Percentiles rank a stretch among this genome's conserved stretches.
phyloP scores from a whole-genome alignment of 2,888 invertebrate species.

The Dilophus febrilis region DNA sequence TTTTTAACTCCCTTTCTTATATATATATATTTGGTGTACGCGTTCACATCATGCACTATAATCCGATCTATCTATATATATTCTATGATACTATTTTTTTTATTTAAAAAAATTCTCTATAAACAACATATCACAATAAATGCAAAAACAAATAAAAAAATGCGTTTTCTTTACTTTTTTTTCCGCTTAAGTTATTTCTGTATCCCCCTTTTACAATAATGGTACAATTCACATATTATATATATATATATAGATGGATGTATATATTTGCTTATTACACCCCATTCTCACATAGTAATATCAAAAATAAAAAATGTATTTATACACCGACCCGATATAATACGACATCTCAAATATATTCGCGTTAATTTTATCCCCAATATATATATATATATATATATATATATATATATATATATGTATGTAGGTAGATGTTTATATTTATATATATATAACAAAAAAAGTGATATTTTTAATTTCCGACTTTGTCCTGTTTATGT shows the following conservation, averaged over 20 bases:
- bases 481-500: slow-evolving; percentile 1
- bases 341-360: background rate
- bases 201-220: background rate
- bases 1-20: slow-evolving; percentile 1
- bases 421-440: too few relatives aligned
- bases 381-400: too few relatives aligned
- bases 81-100: background rate
- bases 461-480: slow-evolving; percentile 8
- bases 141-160: background rate
- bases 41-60: background rate
- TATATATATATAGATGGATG: too few relatives aligned
- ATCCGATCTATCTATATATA: background rate
- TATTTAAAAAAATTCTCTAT: too few relatives aligned
- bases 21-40: too few relatives aligned
- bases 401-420: too few relatives aligned
- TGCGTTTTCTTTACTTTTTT: background rate
- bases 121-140: background rate
- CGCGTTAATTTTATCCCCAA: slow-evolving; percentile 4
- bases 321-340: background rate
- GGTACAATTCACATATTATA: too few relatives aligned
- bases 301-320: too few relatives aligned
- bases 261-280: too few relatives aligned
- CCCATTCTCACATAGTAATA: too few relatives aligned
- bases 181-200: slow-evolving; percentile 1
- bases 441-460: slow-evolving; percentile 1